These are phyloP conservation scores for Pseudococcus viburni DNA, from an alignment of 2,888 invertebrate genomes.

Conservation along the genomic window DNA sequence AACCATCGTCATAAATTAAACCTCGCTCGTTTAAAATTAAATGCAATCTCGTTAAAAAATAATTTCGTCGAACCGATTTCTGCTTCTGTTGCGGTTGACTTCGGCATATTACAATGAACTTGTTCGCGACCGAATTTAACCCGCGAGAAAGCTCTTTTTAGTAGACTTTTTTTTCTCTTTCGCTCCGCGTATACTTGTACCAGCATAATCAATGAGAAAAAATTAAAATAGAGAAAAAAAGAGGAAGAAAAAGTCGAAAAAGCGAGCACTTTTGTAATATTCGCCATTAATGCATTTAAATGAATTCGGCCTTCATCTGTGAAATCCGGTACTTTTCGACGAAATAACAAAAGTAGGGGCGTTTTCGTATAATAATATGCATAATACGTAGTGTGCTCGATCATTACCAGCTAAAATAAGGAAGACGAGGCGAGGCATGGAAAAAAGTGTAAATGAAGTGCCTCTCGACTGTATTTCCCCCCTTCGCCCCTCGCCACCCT, in stretches of 20 bases:
- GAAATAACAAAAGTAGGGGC: slow-evolving; percentile 62
- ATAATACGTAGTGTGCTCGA: slow-evolving; percentile 59
- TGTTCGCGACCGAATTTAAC: background rate
- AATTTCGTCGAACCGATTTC: slow-evolving; percentile 21
- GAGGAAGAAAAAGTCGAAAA: slow-evolving; percentile 50
- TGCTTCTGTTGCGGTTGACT: background rate
- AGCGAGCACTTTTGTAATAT: slow-evolving; percentile 62
- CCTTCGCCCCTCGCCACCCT: background rate
- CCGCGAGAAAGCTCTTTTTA: slow-evolving; percentile 10
- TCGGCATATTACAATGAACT: background rate
- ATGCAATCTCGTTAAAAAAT: slow-evolving; percentile 31
- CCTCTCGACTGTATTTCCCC: slow-evolving; percentile 39
- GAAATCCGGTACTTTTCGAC: slow-evolving; percentile 51
- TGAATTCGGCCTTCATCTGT: slow-evolving; percentile 59
- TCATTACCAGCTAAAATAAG: slow-evolving; percentile 57
- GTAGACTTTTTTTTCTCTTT: background rate
- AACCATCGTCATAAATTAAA: background rate
- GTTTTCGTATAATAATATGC: slow-evolving; percentile 60
- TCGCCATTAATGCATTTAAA: slow-evolving; percentile 63
- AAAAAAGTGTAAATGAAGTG: slow-evolving; percentile 64
- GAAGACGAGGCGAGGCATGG: slow-evolving; percentile 17
- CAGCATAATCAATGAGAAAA: slow-evolving; percentile 47
- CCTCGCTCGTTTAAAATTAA: slow-evolving; percentile 29
- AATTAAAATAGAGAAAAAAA: background rate
- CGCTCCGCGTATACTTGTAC: background rate